Conservation (phyloP, 2,888 invertebrate species). For the Philereme transversata region DNA sequence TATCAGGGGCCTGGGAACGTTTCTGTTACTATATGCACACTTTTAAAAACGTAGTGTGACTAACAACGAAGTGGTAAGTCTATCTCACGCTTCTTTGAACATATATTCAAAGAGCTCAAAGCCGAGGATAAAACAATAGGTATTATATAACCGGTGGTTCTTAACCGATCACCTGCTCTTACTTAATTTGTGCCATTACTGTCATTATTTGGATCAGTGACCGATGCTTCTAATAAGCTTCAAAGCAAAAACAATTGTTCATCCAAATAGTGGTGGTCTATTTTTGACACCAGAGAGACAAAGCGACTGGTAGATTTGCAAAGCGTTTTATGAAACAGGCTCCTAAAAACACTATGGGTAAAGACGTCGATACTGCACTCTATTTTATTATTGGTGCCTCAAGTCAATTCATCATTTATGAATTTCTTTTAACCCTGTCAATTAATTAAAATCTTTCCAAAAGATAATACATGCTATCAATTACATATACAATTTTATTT, state of each 20-base stretch:
- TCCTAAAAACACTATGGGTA: slow-evolving; percentile 7
- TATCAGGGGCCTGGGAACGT: not conserved
- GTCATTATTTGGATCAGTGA: no score
- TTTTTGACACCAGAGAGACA: no score
- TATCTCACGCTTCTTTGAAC: not conserved
- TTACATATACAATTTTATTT: slow-evolving; percentile 29
- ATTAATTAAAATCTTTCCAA: slow-evolving; percentile 62
- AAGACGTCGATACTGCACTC: slow-evolving; percentile 33
- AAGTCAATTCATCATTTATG: slow-evolving; percentile 71
- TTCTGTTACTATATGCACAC: not conserved
- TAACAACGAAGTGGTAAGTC: not conserved
- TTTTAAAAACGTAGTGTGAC: no score
- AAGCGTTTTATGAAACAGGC: not conserved
- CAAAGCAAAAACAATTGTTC: no score
- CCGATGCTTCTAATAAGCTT: no score
- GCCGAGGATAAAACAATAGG: no score
- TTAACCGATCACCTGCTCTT: no score
- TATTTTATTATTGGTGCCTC: slow-evolving; percentile 71
- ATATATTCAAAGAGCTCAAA: no score
- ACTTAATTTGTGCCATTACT: no score
- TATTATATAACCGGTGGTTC: no score
- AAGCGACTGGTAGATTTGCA: not conserved
- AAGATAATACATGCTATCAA: slow-evolving; percentile 44
- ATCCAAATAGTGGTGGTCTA: no score
- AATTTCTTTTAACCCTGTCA: slow-evolving; percentile 75